Evolutionary conservation across 2,888 invertebrate genomes (phyloP).

Genomic region (Ectemnius cavifrons): DNA sequence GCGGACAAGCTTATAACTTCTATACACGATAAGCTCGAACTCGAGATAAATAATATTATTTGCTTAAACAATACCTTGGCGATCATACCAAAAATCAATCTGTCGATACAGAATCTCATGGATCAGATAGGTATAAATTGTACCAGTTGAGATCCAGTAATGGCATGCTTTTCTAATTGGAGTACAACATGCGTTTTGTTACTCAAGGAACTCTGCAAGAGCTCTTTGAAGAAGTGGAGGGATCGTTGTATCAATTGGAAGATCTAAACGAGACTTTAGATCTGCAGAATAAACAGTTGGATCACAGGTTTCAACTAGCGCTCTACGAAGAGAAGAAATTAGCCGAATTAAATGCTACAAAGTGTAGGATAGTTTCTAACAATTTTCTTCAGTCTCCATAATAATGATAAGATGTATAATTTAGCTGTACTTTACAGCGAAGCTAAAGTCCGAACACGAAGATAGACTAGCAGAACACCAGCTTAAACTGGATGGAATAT

Average conservation of each 20-base stretch:
- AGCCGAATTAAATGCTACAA: slow-evolving; percentile 78
- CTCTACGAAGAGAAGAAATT: slow-evolving; percentile 86
- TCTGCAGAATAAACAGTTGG: slow-evolving; percentile 85
- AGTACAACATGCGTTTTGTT: too few species aligned
- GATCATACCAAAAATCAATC: slow-evolving; percentile 78
- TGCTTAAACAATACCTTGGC: slow-evolving; percentile 76
- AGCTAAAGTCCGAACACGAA: slow-evolving; percentile 81
- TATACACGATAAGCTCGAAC: slow-evolving; percentile 75
- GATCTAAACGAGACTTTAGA: slow-evolving; percentile 85
- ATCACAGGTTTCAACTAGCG: slow-evolving; percentile 85
- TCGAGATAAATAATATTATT: slow-evolving; percentile 76
- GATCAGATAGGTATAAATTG: slow-evolving; percentile 76
- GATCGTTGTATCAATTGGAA: slow-evolving; percentile 83
- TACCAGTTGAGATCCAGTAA: not conserved
- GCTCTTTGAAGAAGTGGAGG: slow-evolving; percentile 83
- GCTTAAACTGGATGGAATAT: slow-evolving; percentile 79
- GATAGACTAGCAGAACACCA: slow-evolving; percentile 81
- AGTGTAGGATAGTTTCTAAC: slow-evolving; percentile 78
- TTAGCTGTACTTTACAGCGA: slow-evolving; percentile 72
- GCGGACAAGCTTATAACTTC: slow-evolving; percentile 78
- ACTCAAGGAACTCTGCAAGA: slow-evolving; percentile 79
- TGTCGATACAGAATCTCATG: slow-evolving; percentile 78
- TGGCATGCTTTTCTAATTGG: too few species aligned
- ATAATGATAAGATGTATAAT: not conserved
- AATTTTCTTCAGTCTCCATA: slow-evolving; percentile 14